These are phyloP conservation scores for Upupa epops DNA, from an alignment of 2,113 vertebrate species.

Conservation along the genomic window DNA sequence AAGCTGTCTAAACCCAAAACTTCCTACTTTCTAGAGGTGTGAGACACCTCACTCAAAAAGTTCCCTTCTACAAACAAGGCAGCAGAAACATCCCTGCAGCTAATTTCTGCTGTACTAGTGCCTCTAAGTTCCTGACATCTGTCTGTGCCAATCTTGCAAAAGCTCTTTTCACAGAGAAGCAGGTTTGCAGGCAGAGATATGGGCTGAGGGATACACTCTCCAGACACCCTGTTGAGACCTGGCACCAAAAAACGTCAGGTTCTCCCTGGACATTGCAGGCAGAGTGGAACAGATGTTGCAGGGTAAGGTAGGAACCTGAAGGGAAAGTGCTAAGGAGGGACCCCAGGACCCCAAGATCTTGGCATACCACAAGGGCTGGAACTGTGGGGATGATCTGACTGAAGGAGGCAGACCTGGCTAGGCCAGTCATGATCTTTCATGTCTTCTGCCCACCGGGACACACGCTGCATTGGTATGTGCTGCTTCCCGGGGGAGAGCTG, in stretches of 20 bases:
- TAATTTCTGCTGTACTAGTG: neutral
- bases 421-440: rapidly evolving
- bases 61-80: neutral
- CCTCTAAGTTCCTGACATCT: neutral
- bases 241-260: rapidly evolving
- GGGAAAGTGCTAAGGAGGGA: neutral
- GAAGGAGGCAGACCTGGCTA: neutral
- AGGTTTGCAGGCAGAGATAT: neutral
- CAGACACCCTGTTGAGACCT: neutral
- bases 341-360: neutral
- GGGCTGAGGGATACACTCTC: neutral
- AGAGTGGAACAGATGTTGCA: neutral
- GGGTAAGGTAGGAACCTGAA: rapidly evolving
- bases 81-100: neutral
- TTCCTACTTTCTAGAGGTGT: neutral
- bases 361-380: rapidly evolving
- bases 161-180: neutral
- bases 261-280: neutral
- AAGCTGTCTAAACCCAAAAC: neutral
- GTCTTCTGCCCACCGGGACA: rapidly evolving
- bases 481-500: neutral
- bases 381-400: rapidly evolving
- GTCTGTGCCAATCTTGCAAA: neutral
- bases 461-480: rapidly evolving
- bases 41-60: neutral